Evolutionary conservation across 2,113 vertebrate genomes (phyloP), one percentile per base, ranked within the genome.

Genomic region (Euleptes europaea): DNA sequence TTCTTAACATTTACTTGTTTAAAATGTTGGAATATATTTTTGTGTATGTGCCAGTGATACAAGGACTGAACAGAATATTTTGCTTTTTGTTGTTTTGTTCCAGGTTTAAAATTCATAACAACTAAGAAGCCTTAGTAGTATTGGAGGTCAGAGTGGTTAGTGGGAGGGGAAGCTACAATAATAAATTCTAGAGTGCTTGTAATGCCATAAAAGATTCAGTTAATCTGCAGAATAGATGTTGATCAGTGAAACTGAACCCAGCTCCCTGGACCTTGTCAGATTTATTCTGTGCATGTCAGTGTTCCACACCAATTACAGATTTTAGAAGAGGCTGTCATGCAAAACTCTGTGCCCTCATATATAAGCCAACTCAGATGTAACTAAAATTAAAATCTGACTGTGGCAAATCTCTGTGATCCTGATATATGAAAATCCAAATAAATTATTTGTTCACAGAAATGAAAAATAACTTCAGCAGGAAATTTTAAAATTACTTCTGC

Each of bases 401-500:
- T 96, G 94, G 96, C 95, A 97, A 97, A 97, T 97, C 96, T 97
- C 96, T 95, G 89, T 96, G 95, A 97, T 97, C 97, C 96, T 96
- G 96, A 97, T 95, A 96, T 96, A 96, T 96, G 96, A 97, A 97
- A 97, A 97, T 96, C 96, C 95, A 96, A 95, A 96, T 94, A 96
- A 95, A 93, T 95, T 90, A 96, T 96, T 97, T 96, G 94, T 95
- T 96, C 95, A 96, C 94, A 97, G 96, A 96, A 97, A 97, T 96
- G 96, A 96, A 94, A 95, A 95, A 96, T 96, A 96, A 96, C 94
- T 94, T 94, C 94, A 94, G 92, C 96, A 97, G 95, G 94, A 95
- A 95, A 95, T 96, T 95, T 97, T 95, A 92, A 93, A 97, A 97
- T 97, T 97, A 97, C 95, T 97, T 97, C 96, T 96, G 95, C 95